Conservation (phyloP, 2,888 invertebrate species). For the Nephrotoma flavescens region DNA sequence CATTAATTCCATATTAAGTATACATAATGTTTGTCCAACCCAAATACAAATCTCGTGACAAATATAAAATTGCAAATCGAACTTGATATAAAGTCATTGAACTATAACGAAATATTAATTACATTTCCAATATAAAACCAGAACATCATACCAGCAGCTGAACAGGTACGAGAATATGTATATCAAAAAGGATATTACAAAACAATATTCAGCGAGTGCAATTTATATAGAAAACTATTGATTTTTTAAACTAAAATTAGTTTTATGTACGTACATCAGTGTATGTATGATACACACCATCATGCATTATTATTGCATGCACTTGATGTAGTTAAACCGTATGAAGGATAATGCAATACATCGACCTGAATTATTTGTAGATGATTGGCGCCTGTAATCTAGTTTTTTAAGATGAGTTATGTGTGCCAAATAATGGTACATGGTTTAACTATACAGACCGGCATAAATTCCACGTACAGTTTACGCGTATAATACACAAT, state of each 20-base stretch:
- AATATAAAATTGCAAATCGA: background rate
- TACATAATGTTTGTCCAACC: background rate
- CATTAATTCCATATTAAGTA: background rate
- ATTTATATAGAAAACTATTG: background rate
- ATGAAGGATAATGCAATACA: background rate
- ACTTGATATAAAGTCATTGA: background rate
- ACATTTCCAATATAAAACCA: background rate
- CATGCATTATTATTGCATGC: background rate
- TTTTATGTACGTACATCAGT: background rate
- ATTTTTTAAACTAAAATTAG: background rate
- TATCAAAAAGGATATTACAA: background rate
- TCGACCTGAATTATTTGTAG: background rate
- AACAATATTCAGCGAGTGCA: background rate
- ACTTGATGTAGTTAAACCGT: background rate
- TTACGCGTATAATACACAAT: too few relatives aligned
- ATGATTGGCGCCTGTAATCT: background rate
- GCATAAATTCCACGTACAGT: too few relatives aligned
- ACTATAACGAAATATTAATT: background rate
- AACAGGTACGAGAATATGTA: background rate
- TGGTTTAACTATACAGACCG: too few relatives aligned
- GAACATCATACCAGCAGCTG: background rate
- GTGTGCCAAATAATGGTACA: background rate
- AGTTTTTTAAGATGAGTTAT: background rate
- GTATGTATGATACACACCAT: too few relatives aligned
- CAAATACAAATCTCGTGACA: background rate